Evolutionary conservation across 2,888 invertebrate genomes (phyloP).

Genomic region (Noctua comes): DNA sequence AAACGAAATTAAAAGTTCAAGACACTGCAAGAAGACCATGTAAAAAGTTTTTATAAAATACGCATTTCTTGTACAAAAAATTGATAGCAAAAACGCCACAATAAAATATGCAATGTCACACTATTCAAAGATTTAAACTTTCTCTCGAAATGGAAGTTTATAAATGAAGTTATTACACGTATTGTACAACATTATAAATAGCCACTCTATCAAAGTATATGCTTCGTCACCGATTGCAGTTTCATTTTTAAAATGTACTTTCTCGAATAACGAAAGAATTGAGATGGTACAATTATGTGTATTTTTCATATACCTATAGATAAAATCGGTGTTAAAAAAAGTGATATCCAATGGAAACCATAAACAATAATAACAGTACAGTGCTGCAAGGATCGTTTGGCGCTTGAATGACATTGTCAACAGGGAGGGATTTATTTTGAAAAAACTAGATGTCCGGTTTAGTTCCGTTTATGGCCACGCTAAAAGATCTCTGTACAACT

Average conservation of each 20-base stretch:
- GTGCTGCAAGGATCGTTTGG: background rate
- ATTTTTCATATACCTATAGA: background rate
- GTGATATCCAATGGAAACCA: background rate
- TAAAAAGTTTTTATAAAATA: background rate
- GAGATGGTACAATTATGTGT: background rate
- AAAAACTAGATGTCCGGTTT: background rate
- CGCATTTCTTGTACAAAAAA: background rate
- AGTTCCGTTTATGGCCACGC: background rate
- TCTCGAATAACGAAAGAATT: slow-evolving; percentile 40
- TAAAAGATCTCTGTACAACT: background rate
- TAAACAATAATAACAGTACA: background rate
- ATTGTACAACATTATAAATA: slow-evolving; percentile 60
- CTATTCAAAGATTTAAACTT: slow-evolving; percentile 42
- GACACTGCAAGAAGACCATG: background rate
- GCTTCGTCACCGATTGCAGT: slow-evolving; percentile 74
- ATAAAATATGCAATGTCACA: slow-evolving; percentile 43
- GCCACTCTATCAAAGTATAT: slow-evolving; percentile 57
- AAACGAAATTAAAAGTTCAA: background rate
- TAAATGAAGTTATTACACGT: slow-evolving; percentile 46
- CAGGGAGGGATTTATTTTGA: background rate
- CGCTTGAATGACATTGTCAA: background rate
- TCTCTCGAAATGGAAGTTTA: slow-evolving; percentile 45
- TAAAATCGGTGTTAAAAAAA: background rate
- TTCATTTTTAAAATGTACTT: slow-evolving; percentile 47
- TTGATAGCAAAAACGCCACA: background rate